These are phyloP conservation scores for Dendrocincla fuliginosa DNA, from an alignment of 2,797 vertebrate species.

Conservation along the genomic window DNA sequence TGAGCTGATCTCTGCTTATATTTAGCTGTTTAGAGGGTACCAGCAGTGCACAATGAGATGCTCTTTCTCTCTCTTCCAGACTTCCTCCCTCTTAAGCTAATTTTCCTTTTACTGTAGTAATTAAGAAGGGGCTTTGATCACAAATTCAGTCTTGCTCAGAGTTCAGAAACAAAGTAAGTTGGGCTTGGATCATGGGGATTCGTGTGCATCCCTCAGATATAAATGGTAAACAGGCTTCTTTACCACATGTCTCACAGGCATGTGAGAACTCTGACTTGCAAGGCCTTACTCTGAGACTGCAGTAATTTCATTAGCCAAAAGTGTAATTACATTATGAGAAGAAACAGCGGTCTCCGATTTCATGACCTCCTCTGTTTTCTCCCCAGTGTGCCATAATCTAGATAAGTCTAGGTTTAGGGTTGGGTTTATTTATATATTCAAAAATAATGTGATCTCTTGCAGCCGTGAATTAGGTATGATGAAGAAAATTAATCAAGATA, in stretches of 20 bases:
- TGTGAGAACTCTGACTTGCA: slow-evolving; percentile 17
- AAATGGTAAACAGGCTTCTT: slow-evolving; percentile 34
- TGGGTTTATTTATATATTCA: slow-evolving; percentile 34
- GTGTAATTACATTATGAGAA: slow-evolving; percentile 64
- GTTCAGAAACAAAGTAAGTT: slow-evolving; percentile 45
- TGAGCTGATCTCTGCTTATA: background rate
- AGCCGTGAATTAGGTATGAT: background rate
- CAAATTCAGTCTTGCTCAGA: slow-evolving; percentile 12
- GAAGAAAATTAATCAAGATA: slow-evolving; percentile 33
- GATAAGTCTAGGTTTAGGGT: slow-evolving; percentile 41
- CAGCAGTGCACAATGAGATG: background rate
- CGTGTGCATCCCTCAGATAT: background rate
- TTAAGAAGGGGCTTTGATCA: slow-evolving; percentile 43
- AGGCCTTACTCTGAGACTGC: slow-evolving; percentile 36
- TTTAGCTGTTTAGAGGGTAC: background rate
- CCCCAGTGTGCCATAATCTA: slow-evolving; percentile 45
- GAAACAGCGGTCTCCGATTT: slow-evolving; percentile 26
- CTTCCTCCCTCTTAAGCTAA: background rate
- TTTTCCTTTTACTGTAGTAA: slow-evolving; percentile 53
- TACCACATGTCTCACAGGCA: background rate
- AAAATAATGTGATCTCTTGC: slow-evolving; percentile 16
- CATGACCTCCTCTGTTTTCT: slow-evolving; percentile 55
- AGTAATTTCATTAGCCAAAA: slow-evolving; percentile 58
- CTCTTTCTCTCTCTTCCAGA: background rate
- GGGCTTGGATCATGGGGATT: slow-evolving; percentile 20